Evolutionary conservation across 2,797 vertebrate species (phyloP).

Genomic region (Protonibea diacanthus): DNA sequence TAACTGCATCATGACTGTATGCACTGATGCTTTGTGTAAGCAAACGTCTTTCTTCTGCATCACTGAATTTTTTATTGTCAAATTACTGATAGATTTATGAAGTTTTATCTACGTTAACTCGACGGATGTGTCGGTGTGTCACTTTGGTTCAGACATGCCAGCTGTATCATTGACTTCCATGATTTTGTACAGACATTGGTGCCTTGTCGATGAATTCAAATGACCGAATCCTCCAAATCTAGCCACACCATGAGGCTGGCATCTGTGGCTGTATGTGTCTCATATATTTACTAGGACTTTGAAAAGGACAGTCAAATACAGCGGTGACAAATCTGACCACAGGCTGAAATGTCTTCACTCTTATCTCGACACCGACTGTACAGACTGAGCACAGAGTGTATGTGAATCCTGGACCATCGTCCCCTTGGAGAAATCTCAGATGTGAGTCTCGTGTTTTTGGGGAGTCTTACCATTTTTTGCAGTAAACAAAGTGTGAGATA

Average conservation of each 20-base stretch:
- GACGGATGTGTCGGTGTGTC: neutral
- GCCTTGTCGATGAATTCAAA: neutral
- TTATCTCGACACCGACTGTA: constrained; percentile 3
- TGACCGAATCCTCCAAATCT: neutral
- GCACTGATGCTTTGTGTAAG: constrained; percentile 1
- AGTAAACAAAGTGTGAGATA: neutral
- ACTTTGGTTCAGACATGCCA: neutral
- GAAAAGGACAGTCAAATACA: neutral
- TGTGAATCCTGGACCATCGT: constrained; percentile 15
- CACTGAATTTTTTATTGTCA: neutral
- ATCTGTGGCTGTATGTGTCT: neutral
- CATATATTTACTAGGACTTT: neutral
- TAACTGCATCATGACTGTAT: neutral
- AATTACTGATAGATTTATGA: neutral
- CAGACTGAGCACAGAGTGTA: neutral
- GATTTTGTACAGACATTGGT: neutral
- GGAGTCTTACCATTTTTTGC: neutral
- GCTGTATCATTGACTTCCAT: neutral
- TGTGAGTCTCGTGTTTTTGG: neutral
- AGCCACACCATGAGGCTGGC: neutral
- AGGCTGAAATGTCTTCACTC: constrained; percentile 18
- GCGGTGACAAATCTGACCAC: constrained; percentile 39
- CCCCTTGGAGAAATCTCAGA: neutral
- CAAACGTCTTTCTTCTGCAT: neutral
- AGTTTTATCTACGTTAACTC: neutral